phyloP scores from a whole-genome alignment of 2,888 invertebrate genomes.

The Luperina nickerlii region DNA sequence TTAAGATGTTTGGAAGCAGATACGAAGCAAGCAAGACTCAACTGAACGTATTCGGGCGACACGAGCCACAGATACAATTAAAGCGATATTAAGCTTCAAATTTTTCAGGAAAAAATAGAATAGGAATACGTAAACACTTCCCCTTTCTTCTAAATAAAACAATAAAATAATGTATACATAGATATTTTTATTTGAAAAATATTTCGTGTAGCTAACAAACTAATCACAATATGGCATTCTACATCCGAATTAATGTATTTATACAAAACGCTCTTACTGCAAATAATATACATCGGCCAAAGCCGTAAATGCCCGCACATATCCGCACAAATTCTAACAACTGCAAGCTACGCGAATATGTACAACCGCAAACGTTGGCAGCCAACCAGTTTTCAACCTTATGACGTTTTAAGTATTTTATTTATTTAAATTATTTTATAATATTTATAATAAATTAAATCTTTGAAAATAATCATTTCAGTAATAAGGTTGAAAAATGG shows the following conservation, averaged over 20 bases:
- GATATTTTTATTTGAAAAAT: slow-evolving; percentile 85
- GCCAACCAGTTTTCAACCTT: slow-evolving; percentile 16
- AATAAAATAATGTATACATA: slow-evolving; percentile 78
- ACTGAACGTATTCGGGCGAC: not conserved
- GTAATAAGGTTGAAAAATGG: not conserved
- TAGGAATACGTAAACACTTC: not conserved
- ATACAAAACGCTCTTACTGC: slow-evolving; percentile 73
- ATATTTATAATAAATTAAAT: no score
- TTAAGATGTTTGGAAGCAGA: not conserved
- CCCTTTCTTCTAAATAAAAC: slow-evolving; percentile 70
- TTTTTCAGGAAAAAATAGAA: not conserved
- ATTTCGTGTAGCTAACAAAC: slow-evolving; percentile 81
- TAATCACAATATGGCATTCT: slow-evolving; percentile 84
- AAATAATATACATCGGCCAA: slow-evolving; percentile 73
- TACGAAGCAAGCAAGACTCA: not conserved
- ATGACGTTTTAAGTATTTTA: not conserved
- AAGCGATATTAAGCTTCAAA: not conserved
- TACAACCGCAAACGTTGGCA: slow-evolving; percentile 37
- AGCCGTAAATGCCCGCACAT: slow-evolving; percentile 45
- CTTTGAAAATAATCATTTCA: no score
- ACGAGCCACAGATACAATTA: not conserved
- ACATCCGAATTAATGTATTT: slow-evolving; percentile 76
- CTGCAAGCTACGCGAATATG: slow-evolving; percentile 65
- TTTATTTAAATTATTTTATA: no score
- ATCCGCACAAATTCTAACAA: slow-evolving; percentile 61